These are phyloP conservation scores for Clitarchus hookeri DNA, from an alignment of 2,888 invertebrate species.

Conservation along the genomic window DNA sequence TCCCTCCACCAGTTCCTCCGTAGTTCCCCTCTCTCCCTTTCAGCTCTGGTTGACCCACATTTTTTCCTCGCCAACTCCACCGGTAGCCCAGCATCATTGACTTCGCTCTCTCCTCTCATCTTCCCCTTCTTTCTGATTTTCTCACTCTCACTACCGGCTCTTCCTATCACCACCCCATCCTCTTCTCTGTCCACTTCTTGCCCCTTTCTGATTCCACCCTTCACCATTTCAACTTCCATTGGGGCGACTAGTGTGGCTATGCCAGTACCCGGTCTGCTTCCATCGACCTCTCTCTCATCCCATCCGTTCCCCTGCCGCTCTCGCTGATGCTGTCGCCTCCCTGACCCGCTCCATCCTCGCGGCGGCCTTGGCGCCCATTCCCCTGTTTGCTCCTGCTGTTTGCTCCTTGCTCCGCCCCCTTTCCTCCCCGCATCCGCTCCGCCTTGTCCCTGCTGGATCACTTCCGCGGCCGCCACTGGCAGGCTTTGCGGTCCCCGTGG, in stretches of 20 bases:
- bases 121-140: background rate
- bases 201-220: background rate
- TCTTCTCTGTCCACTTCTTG: background rate
- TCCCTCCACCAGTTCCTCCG: background rate
- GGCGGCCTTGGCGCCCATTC: background rate
- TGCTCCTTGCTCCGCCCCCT: background rate
- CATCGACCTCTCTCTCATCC: background rate
- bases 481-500: too few relatives aligned
- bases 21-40: background rate
- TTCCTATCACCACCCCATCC: background rate
- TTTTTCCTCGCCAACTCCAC: too few relatives aligned
- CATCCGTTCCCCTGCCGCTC: background rate
- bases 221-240: background rate
- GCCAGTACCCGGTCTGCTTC: background rate
- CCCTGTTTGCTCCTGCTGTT: background rate
- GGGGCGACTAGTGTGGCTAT: too few relatives aligned
- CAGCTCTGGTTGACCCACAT: background rate
- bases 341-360: background rate
- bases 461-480: background rate
- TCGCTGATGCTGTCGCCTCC: background rate
- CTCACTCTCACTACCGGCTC: background rate
- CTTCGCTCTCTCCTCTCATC: background rate
- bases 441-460: too few relatives aligned
- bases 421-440: background rate
- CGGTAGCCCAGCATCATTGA: background rate